These are phyloP conservation scores for Verasper variegatus DNA, from an alignment of 2,113 vertebrate genomes.

Conservation along the genomic window DNA sequence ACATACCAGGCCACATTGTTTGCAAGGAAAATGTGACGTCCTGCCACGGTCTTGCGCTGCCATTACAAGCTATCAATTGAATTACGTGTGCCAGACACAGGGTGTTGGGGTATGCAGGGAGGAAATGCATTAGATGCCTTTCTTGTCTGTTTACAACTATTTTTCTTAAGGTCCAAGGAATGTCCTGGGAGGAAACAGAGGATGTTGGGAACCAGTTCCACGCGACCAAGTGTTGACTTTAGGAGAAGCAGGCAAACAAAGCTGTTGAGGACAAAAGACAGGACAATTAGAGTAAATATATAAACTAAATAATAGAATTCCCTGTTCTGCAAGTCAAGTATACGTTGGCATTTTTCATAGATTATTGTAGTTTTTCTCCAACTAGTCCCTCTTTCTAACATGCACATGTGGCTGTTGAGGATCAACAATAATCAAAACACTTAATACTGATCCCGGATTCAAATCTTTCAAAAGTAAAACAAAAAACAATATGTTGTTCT, in stretches of 20 bases:
- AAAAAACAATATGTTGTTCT: too few species aligned
- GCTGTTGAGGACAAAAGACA: conserved; percentile 48
- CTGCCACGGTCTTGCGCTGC: conserved; percentile 71
- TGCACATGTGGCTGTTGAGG: background rate
- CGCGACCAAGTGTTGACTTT: conserved; percentile 18
- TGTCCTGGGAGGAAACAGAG: conserved; percentile 16
- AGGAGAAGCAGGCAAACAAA: conserved; percentile 24
- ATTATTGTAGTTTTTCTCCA: background rate
- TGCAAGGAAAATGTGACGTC: conserved; percentile 76
- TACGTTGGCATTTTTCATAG: background rate
- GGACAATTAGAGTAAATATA: conserved; percentile 7
- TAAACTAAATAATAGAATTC: background rate
- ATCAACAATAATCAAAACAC: too few species aligned
- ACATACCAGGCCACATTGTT: conserved; percentile 74
- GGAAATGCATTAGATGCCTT: conserved; percentile 65
- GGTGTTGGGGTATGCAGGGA: conserved; percentile 13
- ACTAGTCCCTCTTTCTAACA: background rate
- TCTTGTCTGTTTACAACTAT: conserved; percentile 26
- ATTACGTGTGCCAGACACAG: conserved; percentile 49
- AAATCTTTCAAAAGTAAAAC: too few species aligned
- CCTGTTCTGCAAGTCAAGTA: background rate
- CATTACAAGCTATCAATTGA: conserved; percentile 59
- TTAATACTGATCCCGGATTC: background rate
- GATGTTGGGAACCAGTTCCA: conserved; percentile 28
- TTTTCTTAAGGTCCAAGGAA: conserved; percentile 38